These are phyloP conservation scores for Pteria penguin DNA, from an alignment of 2,888 invertebrate species.

Conservation along the genomic window DNA sequence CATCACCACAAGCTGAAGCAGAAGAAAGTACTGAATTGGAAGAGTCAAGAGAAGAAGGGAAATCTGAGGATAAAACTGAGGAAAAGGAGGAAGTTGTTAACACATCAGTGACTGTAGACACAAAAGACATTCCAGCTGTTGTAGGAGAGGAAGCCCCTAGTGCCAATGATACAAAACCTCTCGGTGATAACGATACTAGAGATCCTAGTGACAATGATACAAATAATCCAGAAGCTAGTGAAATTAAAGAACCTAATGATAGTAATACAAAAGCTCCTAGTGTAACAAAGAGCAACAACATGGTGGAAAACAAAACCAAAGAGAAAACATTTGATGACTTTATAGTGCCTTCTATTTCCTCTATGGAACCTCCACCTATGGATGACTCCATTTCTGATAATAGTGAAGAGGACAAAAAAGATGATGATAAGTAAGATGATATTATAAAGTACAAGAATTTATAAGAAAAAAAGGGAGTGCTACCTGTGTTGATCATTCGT, in stretches of 20 bases:
- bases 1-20: background rate
- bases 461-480: too few relatives aligned
- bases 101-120: background rate
- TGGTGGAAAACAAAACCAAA: background rate
- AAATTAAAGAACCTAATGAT: too few relatives aligned
- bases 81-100: slow-evolving; percentile 13
- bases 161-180: background rate
- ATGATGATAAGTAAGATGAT: slow-evolving; percentile 36
- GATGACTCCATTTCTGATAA: slow-evolving; percentile 14
- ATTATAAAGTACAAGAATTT: too few relatives aligned
- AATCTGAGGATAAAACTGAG: slow-evolving; percentile 32
- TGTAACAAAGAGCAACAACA: background rate
- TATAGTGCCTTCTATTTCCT: slow-evolving; percentile 14
- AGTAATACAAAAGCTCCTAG: background rate
- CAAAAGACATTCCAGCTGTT: background rate
- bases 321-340: slow-evolving; percentile 17
- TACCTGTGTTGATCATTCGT: too few relatives aligned
- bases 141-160: slow-evolving; percentile 13
- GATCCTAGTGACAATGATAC: too few relatives aligned
- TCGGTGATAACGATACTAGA: background rate
- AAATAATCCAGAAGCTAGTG: too few relatives aligned
- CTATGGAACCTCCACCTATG: slow-evolving; percentile 37
- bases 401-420: slow-evolving; percentile 24
- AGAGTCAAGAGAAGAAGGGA: slow-evolving; percentile 11
- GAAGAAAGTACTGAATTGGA: background rate